These are phyloP conservation scores for Lepidochrysops patricia DNA, from an alignment of 2,888 invertebrate species.

Conservation along the genomic window DNA sequence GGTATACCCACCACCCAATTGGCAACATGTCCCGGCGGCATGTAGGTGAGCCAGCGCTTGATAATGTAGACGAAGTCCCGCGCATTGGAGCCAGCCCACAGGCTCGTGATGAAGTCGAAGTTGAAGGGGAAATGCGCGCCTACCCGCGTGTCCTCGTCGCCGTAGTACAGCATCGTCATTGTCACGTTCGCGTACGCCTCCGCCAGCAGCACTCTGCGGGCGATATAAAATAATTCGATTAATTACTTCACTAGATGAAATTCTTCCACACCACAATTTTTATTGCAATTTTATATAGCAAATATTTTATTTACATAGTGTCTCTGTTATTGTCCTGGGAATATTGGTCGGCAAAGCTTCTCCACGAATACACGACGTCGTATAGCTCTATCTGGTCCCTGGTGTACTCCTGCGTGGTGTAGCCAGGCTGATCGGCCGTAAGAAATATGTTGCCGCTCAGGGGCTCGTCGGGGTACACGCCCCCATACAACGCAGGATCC, in stretches of 20 bases:
- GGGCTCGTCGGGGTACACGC: constrained; percentile 66
- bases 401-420: constrained; percentile 76
- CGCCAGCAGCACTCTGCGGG: constrained; percentile 70
- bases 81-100: constrained; percentile 59
- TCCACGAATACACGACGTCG: constrained; percentile 73
- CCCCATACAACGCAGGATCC: constrained; percentile 46
- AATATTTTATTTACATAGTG: constrained; percentile 33
- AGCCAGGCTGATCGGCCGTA: constrained; percentile 70
- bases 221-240: no score
- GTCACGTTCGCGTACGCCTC: constrained; percentile 75
- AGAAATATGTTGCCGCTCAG: constrained; percentile 51
- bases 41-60: constrained; percentile 72
- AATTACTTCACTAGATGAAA: no score
- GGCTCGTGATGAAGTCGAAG: constrained; percentile 73
- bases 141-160: constrained; percentile 46
- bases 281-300: no score
- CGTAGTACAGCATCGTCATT: constrained; percentile 77
- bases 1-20: constrained; percentile 77
- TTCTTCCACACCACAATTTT: no score
- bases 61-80: constrained; percentile 64
- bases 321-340: constrained; percentile 47
- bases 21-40: constrained; percentile 72
- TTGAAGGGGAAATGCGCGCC: constrained; percentile 80
- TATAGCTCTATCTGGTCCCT: constrained; percentile 76
- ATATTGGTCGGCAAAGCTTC: constrained; percentile 68